Base-by-base conservation (phyloP, 2,797 vertebrate species). In the Setipinna tenuifilis region DNA sequence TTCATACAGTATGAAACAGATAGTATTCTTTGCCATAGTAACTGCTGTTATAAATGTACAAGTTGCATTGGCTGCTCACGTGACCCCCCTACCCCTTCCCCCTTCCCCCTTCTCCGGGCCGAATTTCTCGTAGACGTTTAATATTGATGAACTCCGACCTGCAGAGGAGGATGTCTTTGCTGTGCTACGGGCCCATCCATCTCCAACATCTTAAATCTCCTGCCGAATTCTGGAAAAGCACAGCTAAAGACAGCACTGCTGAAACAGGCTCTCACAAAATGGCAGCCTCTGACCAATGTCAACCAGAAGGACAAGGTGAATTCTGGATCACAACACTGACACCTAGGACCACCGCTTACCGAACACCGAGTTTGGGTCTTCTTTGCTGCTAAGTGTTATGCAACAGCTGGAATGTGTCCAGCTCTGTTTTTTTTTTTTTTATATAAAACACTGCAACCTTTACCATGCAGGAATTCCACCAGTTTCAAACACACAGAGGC, bases 381-480 rank as follows among this genome's bases (percentile, higher is more conserved):
- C 31, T 44, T 78, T 6, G 31, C 19, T 19, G 6, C 50, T 54
- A 54, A 54, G 50, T 41, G 68, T 35, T 75, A 35, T 21, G 35
- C 19, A 78, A 78, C 35, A 78, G 71, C 71, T 78, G 71, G 71
- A 31, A 78, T 21, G 35, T 44, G 6, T 78, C 71, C 71, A 78
- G 71, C 17, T 78, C 31, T 44, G 83, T 17, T 65, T n/a, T 11
- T 25, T 84, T n/a, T n/a, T n/a, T n/a, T n/a, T n/a, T n/a, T n/a
- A n/a, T 11, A 58, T 57, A 71, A 28, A 75, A 84, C 46, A 75
- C 31, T 14, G 31, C 59, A 83, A 83, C 59, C 58, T 44, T 62
- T 25, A 78, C 44, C 71, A 78, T 78, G 71, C 71, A 78, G 71
- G 71, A 78, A 78, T 78, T 35, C 71, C 71, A 78, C 59, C 59